Evolutionary conservation across 2,797 vertebrate species (phyloP).

Genomic region (Eremophila alpestris): DNA sequence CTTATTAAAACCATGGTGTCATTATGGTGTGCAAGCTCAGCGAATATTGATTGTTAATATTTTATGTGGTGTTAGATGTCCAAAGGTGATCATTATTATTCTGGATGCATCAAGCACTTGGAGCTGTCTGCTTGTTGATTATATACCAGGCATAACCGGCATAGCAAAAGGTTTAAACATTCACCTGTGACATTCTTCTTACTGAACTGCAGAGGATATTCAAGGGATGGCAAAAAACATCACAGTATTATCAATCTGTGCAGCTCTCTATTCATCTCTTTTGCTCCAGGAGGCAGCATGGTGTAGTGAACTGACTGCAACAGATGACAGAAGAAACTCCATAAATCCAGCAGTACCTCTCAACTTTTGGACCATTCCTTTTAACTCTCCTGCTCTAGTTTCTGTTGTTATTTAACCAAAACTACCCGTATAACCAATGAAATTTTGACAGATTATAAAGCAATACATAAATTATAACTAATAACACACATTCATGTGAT

Average conservation of each 20-base stretch:
- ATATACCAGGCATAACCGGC: background rate
- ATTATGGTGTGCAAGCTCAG: slow-evolving; percentile 1
- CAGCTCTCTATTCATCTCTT: slow-evolving; percentile 19
- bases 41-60: slow-evolving; percentile 10
- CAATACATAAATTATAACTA: background rate
- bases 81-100: slow-evolving; percentile 15
- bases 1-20: background rate
- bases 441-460: background rate
- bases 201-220: background rate
- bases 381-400: background rate
- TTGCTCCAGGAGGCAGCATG: slow-evolving; percentile 66
- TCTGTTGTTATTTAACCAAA: background rate
- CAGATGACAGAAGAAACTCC: background rate
- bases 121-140: background rate
- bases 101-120: background rate
- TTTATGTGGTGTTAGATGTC: slow-evolving; percentile 24
- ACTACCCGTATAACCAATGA: background rate
- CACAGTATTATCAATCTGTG: background rate
- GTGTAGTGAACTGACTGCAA: slow-evolving; percentile 36
- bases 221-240: background rate
- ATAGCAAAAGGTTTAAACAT: background rate
- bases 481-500: background rate
- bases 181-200: background rate
- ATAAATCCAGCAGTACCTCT: background rate
- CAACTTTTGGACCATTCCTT: background rate